Evolutionary conservation across 2,888 invertebrate species (phyloP), one percentile per base, ranked within the genome.

Genomic region (Ectropis crepuscularia): DNA sequence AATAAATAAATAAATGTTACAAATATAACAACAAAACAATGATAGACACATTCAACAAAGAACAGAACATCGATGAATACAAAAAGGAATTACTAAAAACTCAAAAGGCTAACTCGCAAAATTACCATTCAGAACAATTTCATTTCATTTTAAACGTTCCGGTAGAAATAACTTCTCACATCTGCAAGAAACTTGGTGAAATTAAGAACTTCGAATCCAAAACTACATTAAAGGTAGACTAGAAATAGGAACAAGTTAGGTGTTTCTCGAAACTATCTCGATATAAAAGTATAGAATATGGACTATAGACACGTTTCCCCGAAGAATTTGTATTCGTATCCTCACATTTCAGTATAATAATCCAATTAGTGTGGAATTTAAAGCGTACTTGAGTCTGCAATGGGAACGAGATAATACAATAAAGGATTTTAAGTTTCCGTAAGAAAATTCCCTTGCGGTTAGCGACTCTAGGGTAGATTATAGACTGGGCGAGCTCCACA

Each of bases 331-430:
- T 76, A 80, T 70, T 72, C 65, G 74, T 74, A 75, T 73, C 76
- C 64, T 80, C 75, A 80, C 57, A 74, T 76, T 76, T 71, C 77
- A 70, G 84, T 79, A 83, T 85, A 83, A 86, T 86, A 85, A 85
- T 85, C 78, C 82, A 84, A 87, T 87, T 87, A 86, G 81, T 74
- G 68, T 63, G 73, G 77, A 85, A 85, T 83, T 83, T 82, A 80
- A 83, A 78, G 75, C 78, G 76, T 75, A 70, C 78, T 75, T 70
- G 61, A 75, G 74, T 72, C 72, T 75, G 77, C 76, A 77, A 64
- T 63, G 61, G 60, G 65, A 67, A 67, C 65, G 74, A 75, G 74
- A 73, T 80, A 79, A 78, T 76, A 74, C 72, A 73, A 73, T 79
- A 74, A 73, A 68, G 61, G 60, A 69, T 72, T 71, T 71, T 68